Evolutionary conservation across 2,113 vertebrate genomes (phyloP), one percentile per base, ranked within the genome.

Genomic region (Cavia aperea): DNA sequence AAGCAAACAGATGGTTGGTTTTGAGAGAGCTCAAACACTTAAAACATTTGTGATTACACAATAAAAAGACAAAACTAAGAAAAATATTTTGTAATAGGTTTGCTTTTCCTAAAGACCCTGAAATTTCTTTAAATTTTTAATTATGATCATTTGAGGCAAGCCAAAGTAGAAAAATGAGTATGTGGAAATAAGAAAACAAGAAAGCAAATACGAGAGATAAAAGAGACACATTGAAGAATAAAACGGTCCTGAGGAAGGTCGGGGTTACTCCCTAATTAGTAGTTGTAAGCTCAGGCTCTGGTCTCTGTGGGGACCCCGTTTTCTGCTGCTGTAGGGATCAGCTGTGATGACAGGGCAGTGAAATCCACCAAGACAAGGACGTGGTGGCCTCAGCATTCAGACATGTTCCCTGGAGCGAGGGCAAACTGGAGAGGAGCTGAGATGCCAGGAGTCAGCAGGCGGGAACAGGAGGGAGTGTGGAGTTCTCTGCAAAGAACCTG

Each of bases 81-180:
- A 81, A 19, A 82, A 24, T 13, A 75, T 63, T 75, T 75, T 56
- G 10, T 54, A 89, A 77, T 21, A n/a, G 66, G 39, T 82, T 54
- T 72, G 46, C 13, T 83, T 14, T 29, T 56, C 15, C 33, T 24
- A 68, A 78, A 10, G 29, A 39, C 10, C 46, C 11, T 49, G 62
- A 84, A 24, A 83, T 63, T 58, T 78, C 19, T 84, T 87, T 58
- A n/a, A 29, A 24, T 26, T 83, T 88, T 73, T 78, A 49, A 89
- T 78, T 66, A 49, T 89, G 60, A 66, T 51, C 26, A 70, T 16
- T 24, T 86, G 24, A 70, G 62, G 49, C 31, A 33, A 81, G 12
- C 36, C 77, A 62, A 51, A 13, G 36, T 5, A 36, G 51, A 21
- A 85, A 68, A 60, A 23, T 43, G 62, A 68, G 51, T 68, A 16